Conservation (phyloP, 2,113 vertebrate species). For the Eidolon helvum region DNA sequence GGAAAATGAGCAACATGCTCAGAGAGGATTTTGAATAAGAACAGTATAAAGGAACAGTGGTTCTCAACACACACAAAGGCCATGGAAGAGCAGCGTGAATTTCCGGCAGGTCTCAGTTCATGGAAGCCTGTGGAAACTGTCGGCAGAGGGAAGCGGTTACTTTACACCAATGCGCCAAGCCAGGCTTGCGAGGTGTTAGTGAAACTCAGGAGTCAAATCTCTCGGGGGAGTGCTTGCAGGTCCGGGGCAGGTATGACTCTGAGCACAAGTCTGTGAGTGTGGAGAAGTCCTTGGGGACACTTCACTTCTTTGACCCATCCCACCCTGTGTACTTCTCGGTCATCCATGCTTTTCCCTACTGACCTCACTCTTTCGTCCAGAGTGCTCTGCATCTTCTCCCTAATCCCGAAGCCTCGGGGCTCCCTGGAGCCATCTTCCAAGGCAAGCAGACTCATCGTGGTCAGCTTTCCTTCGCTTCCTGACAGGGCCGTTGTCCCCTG, state of each 20-base stretch:
- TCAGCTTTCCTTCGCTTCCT: not conserved
- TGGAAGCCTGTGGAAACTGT: not conserved
- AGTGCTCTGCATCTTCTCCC: not conserved
- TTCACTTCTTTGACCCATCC: not conserved
- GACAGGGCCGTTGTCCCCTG: too few species aligned
- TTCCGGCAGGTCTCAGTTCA: fast-evolving
- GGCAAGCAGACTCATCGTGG: not conserved
- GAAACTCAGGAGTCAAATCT: not conserved
- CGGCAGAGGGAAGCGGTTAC: not conserved
- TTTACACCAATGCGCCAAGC: fast-evolving
- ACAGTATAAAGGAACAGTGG: not conserved
- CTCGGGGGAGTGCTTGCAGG: too few species aligned
- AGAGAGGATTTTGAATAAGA: too few species aligned
- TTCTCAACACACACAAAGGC: not conserved
- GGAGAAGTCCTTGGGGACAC: not conserved
- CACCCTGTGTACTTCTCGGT: not conserved
- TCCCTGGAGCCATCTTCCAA: not conserved
- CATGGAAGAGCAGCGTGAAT: fast-evolving
- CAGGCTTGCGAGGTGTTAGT: not conserved
- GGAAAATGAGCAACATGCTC: not conserved
- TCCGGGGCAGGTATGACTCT: not conserved
- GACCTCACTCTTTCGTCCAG: not conserved
- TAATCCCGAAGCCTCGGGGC: not conserved
- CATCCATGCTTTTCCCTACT: not conserved
- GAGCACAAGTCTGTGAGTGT: not conserved